phyloP scores from a whole-genome alignment of 2,113 vertebrate genomes.

The Ophiodon elongatus region DNA sequence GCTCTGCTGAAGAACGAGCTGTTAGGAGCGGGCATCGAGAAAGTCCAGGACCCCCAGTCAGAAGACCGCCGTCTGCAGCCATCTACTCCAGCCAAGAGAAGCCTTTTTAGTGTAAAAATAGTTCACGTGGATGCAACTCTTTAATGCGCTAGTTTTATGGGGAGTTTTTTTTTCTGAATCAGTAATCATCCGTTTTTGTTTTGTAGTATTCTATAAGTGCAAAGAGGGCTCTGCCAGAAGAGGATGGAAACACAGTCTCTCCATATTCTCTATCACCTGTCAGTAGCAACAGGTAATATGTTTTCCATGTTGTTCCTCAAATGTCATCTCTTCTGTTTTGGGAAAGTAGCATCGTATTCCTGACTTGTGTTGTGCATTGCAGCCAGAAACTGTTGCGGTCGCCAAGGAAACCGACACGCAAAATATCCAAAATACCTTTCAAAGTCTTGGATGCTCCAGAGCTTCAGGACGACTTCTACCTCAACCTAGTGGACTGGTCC shows the following conservation, averaged over 20 bases:
- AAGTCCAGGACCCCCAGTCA: slow-evolving; percentile 97
- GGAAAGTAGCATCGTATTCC: rapidly evolving
- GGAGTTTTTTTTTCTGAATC: neutral
- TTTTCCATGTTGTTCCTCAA: neutral
- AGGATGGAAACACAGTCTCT: slow-evolving; percentile 95
- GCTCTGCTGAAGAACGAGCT: slow-evolving; percentile 98
- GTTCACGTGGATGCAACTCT: neutral
- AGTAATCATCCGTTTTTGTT: slow-evolving; percentile 18
- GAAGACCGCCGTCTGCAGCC: slow-evolving; percentile 95
- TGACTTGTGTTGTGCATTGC: slow-evolving; percentile 20
- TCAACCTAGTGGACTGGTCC: slow-evolving; percentile 99
- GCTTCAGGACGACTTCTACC: slow-evolving; percentile 98
- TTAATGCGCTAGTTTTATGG: neutral
- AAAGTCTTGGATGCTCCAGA: slow-evolving; percentile 98
- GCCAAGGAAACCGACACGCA: slow-evolving; percentile 95
- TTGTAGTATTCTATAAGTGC: slow-evolving; percentile 94
- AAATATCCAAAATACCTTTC: slow-evolving; percentile 99
- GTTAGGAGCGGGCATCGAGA: slow-evolving; percentile 96
- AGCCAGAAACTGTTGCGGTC: slow-evolving; percentile 97
- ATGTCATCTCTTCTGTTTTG: neutral
- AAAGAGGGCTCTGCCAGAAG: slow-evolving; percentile 92
- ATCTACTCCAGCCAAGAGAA: slow-evolving; percentile 93
- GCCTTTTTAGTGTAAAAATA: slow-evolving; percentile 92
- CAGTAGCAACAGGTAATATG: slow-evolving; percentile 95
- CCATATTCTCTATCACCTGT: slow-evolving; percentile 97